A percentile compares a stretch with the other conserved stretches of the same genome.
These are phyloP conservation scores for Caenorhabditis tropicalis DNA, from an alignment of 1,140 invertebrate species.

Conservation along the genomic window DNA sequence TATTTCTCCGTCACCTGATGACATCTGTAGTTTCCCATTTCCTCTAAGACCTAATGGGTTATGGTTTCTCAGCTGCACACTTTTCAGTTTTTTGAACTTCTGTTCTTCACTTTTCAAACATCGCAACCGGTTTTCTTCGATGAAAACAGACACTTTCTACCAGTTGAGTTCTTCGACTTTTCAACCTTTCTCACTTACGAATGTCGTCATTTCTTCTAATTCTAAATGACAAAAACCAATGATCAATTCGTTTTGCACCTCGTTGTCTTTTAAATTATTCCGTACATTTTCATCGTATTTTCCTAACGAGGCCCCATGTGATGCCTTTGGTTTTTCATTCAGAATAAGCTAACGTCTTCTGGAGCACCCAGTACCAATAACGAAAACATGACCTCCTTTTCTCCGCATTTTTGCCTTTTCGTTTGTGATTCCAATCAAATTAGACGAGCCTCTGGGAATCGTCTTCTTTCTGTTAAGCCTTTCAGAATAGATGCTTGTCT, in stretches of 20 bases:
- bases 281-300: neutral
- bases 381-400: slow-evolving; percentile 17
- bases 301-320: neutral
- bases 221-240: neutral
- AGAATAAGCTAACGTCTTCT: neutral
- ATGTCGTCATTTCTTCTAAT: neutral
- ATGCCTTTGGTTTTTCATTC: neutral
- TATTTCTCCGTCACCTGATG: neutral
- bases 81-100: neutral
- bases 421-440: slow-evolving; percentile 30
- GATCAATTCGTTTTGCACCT: neutral
- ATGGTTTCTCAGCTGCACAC: no score
- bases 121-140: no score
- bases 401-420: neutral
- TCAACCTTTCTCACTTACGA: no score
- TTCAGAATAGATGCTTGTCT: neutral
- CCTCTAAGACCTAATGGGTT: neutral
- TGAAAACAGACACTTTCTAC: neutral
- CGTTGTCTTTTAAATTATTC: neutral
- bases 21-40: neutral
- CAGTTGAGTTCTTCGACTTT: neutral
- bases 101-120: neutral
- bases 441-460: neutral
- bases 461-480: neutral
- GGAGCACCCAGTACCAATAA: neutral